phyloP scores from a whole-genome alignment of 64 coral and sea anemone species.

The Anthopleura sola region DNA sequence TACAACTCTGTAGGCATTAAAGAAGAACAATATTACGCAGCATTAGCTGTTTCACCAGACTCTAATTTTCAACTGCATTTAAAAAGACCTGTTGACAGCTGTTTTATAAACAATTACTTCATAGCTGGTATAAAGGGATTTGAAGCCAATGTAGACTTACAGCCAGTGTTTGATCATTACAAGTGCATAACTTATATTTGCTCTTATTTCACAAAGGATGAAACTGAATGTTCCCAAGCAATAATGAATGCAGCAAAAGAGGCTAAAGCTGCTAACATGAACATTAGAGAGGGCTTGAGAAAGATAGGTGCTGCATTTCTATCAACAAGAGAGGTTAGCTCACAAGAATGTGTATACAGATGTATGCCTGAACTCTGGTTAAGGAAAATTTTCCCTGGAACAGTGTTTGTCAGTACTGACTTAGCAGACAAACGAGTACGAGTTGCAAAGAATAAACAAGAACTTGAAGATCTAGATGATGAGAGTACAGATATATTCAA shows the following conservation, averaged over 20 bases:
- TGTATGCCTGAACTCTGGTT: constrained; percentile 51
- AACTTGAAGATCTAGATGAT: constrained; percentile 4
- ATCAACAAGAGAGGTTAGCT: constrained; percentile 58
- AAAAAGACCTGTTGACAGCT: constrained; percentile 37
- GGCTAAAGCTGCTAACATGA: constrained; percentile 52
- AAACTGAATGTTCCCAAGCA: constrained; percentile 63
- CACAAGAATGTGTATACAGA: constrained; percentile 61
- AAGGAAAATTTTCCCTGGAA: constrained; percentile 48
- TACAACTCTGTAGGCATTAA: constrained; percentile 5
- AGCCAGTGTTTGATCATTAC: constrained; percentile 40
- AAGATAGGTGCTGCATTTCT: constrained; percentile 60
- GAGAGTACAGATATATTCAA: too few relatives aligned
- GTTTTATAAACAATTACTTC: constrained; percentile 30
- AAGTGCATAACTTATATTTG: constrained; percentile 30
- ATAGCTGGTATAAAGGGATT: constrained; percentile 46
- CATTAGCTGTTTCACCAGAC: constrained; percentile 15
- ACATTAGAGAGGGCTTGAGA: constrained; percentile 34
- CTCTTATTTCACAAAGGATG: constrained; percentile 50
- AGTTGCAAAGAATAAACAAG: constrained; percentile 3
- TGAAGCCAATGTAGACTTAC: constrained; percentile 28
- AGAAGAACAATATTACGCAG: constrained; percentile 23
- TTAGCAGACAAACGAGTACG: constrained; percentile 12
- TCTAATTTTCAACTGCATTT: constrained; percentile 24
- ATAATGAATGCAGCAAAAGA: constrained; percentile 70
- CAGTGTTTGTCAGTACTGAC: constrained; percentile 38